Evolutionary conservation across 1,140 invertebrate species (phyloP).

Genomic region (Drosophila nebulosa): DNA sequence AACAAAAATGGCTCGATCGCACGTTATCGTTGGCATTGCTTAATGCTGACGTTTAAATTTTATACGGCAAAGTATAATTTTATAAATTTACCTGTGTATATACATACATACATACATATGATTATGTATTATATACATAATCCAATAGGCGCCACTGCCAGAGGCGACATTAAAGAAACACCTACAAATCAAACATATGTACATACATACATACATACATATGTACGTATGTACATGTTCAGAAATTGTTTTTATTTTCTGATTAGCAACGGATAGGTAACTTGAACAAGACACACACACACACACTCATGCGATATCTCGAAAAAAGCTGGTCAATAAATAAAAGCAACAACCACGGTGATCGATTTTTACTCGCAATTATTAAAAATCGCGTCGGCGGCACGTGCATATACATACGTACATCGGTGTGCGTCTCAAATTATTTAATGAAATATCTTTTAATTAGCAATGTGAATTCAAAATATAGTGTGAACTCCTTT

Average conservation of each 20-base stretch:
- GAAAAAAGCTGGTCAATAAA: neutral
- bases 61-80: neutral
- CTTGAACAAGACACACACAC: constrained; percentile 4
- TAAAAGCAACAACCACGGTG: constrained; percentile 21
- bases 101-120: neutral
- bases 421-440: neutral
- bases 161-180: neutral
- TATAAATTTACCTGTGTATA: neutral
- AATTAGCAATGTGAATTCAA: constrained; percentile 36
- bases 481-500: constrained; percentile 9
- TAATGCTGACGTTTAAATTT: constrained; percentile 3
- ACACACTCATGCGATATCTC: too few relatives aligned
- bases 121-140: neutral
- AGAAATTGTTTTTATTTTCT: constrained; percentile 43
- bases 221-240: neutral
- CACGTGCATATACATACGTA: neutral
- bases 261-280: constrained; percentile 30
- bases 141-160: neutral
- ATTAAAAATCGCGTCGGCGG: neutral
- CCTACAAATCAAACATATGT: neutral
- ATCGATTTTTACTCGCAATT: constrained; percentile 15
- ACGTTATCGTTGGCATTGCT: neutral
- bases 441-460: constrained; percentile 1
- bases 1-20: neutral
- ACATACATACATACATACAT: too few relatives aligned